A percentile compares a stretch with the other conserved stretches of the same genome.
Conservation (phyloP, 2,113 vertebrate species). For the Chelonoidis abingdonii region DNA sequence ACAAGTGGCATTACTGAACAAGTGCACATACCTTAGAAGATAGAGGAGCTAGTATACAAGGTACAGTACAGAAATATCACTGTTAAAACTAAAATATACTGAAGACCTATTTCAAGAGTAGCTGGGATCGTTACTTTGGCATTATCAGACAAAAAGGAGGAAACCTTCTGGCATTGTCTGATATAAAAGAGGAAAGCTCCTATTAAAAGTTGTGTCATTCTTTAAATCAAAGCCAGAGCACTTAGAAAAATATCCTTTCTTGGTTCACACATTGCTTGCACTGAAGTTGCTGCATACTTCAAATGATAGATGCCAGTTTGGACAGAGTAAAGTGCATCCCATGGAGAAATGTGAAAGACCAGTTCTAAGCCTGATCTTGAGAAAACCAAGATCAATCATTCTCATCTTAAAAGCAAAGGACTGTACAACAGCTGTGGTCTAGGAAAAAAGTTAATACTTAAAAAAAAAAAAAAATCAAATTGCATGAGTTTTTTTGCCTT, state of each 20-base stretch:
- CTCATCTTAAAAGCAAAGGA: neutral
- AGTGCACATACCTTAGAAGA: neutral
- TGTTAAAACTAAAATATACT: neutral
- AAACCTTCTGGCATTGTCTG: neutral
- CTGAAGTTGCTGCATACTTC: neutral
- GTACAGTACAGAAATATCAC: neutral
- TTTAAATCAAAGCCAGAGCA: neutral
- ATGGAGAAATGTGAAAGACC: neutral
- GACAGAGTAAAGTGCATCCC: neutral
- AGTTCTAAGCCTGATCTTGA: neutral
- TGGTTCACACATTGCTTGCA: neutral
- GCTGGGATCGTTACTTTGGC: neutral
- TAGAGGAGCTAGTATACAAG: neutral
- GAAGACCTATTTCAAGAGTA: neutral
- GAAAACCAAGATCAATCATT: neutral
- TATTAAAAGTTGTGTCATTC: neutral
- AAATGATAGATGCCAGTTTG: neutral
- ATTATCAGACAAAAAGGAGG: neutral
- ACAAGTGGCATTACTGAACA: neutral
- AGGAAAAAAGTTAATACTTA: neutral
- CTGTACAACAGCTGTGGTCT: neutral
- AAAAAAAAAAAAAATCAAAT: neutral
- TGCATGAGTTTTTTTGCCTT: neutral
- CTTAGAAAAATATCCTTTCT: neutral
- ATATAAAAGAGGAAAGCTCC: neutral